Conservation (phyloP, 2,113 vertebrate genomes). For the Mugil cephalus region DNA sequence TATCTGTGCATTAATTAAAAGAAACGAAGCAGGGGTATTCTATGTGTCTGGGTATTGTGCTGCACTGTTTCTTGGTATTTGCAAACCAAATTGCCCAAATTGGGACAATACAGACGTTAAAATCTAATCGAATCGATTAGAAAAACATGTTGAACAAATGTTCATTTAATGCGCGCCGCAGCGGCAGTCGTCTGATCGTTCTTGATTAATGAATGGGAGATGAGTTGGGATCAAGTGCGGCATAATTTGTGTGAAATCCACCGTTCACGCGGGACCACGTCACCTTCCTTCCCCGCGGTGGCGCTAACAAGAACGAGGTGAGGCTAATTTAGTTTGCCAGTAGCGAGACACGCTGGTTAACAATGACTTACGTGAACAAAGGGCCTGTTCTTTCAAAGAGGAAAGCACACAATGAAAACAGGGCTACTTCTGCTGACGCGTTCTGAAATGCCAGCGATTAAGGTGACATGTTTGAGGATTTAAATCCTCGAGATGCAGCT, state of each 20-base stretch:
- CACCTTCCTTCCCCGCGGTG: background rate
- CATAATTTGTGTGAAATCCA: constrained; percentile 23
- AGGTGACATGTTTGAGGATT: constrained; percentile 4
- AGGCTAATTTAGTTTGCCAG: constrained; percentile 10
- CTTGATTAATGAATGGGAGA: constrained; percentile 39
- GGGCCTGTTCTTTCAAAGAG: constrained; percentile 9
- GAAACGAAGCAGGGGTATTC: background rate
- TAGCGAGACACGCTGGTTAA: constrained; percentile 29
- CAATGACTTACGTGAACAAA: background rate
- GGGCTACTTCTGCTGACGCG: constrained; percentile 18
- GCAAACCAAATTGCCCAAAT: too few species aligned
- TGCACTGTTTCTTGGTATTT: too few species aligned
- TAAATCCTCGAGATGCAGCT: background rate
- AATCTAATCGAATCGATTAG: background rate
- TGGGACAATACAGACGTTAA: too few species aligned
- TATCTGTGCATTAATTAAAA: constrained; percentile 12
- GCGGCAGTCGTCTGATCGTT: background rate
- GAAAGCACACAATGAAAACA: constrained; percentile 19
- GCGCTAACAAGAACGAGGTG: background rate
- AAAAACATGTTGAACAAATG: background rate
- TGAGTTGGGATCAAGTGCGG: constrained; percentile 9
- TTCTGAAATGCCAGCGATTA: constrained; percentile 1
- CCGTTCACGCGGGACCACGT: background rate
- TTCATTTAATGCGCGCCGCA: background rate
- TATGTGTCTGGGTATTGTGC: too few species aligned